Base-by-base conservation (phyloP, 2,888 invertebrate genomes). In the Agriopis leucophaearia region DNA sequence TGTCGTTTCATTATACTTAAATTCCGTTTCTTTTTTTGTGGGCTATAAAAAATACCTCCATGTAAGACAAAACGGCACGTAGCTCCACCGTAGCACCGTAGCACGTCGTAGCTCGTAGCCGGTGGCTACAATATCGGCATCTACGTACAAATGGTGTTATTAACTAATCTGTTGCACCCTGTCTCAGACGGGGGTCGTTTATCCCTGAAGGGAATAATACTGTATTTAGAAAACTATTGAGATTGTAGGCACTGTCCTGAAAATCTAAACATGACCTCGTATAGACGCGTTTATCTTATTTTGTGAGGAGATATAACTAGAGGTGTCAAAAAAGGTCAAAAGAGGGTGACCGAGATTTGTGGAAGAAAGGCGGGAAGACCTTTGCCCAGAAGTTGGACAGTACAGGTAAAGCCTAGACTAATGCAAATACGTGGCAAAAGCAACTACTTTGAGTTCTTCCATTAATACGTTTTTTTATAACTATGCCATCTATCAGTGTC, bases 31-130 rank as follows among this genome's bases (percentile, higher is more conserved):
- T 13, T 42, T 13, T 40, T 42, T 1, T 12, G 12, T 42, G 2
- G 9, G 38, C 38, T 38, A 10, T 38, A 15, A 15, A 15, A 45
- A 45, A n/a, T 8, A 7, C 15, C 3, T 8, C 8, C 8, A 15
- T 45, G 8, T 15, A 9, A 42, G 44, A 57, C 64, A 65, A 56
- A 56, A 54, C 66, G 42, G 8, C 56, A 50, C 60, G 66, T 66
- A 66, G 65, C 52, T 38, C 15, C 72, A 74, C 81, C 68, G 75
- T 74, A 76, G 72, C 75, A 8, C 35, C 73, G 75, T 75, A 70
- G 74, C 82, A 78, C 82, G 82, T 79, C 70, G 74, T 75, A 77
- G 73, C 76, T 61, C 70, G 75, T 78, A 76, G 81, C 83, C 79
- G 60, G 62, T 66, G 78, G 83, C 77, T 71, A 79, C 77, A 83